Percentiles rank a stretch among this genome's conserved stretches.
Conservation (phyloP, 2,797 vertebrate genomes). For the Hydrocynus forskahlii region DNA sequence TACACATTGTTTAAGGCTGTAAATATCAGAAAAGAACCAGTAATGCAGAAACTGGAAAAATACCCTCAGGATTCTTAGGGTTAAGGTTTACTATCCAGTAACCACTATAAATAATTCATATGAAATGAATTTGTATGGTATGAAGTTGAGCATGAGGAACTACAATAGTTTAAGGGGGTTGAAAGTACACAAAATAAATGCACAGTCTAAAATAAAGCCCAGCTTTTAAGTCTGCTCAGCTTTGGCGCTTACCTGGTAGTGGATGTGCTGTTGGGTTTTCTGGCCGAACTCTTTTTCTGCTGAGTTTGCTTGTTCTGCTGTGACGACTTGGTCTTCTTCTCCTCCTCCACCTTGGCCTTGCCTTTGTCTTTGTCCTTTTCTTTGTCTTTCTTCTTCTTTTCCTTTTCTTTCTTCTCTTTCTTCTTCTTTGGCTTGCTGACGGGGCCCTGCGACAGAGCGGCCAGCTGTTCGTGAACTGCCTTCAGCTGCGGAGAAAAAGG, state of each 20-base stretch:
- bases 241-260: conserved; percentile 77
- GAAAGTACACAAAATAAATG: not conserved
- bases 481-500: conserved; percentile 83
- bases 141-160: not conserved
- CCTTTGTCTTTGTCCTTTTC: conserved; percentile 84
- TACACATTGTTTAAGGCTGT: no score
- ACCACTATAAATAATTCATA: no score
- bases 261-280: conserved; percentile 92
- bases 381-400: conserved; percentile 87
- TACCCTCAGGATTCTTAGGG: no score
- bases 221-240: not conserved
- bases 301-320: conserved; percentile 84
- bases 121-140: not conserved
- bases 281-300: conserved; percentile 88
- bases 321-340: conserved; percentile 85
- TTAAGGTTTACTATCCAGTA: no score
- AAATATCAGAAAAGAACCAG: no score
- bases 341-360: conserved; percentile 86
- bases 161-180: not conserved
- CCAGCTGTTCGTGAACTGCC: conserved; percentile 97
- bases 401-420: conserved; percentile 95
- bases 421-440: conserved; percentile 99
- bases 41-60: no score
- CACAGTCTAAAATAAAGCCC: not conserved
- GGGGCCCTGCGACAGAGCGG: conserved; percentile 94